Base-by-base conservation (phyloP, 1,140 invertebrate genomes). In the Caenorhabditis elegans region DNA sequence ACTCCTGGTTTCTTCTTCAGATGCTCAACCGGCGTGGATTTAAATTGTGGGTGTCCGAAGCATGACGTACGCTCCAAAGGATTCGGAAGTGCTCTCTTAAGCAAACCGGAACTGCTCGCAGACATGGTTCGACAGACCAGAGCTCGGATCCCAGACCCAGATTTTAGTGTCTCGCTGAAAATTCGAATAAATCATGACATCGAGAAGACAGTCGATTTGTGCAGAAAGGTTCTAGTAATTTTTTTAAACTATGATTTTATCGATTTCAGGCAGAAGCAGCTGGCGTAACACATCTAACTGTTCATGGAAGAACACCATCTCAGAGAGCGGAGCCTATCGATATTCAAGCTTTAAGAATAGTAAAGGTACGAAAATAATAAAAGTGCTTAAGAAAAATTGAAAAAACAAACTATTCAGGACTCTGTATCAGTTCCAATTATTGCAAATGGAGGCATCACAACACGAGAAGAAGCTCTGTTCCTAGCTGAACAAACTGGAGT, bases 41-140 rank as follows among this genome's bases (percentile, higher is more conserved):
- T 98, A 36, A 98, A 98, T 89, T 98, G 96, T 92, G 96, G 96
- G 10, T 98, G 96, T 88, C 96, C 96, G 13, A 96, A 98, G 90
- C 92, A 93, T 90, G 92, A 80, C 36, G 83, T 96, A 0, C 94
- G 95, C 89, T 93, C 94, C 87, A 94, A 95, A 89, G 95, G 95
- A 22, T 95, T 95, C 90, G 96, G 96, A 11, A 94, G 94, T 87
- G 93, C 93, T 84, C 90, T 98, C 80, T 91, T 98, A 10, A 93
- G 92, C 3, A 93, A 95, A 87, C 96, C 96, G 28, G 93, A 98
- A 86, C 81, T 94, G 10, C 93, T 98, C 11, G 93, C 83, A 2
- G 83, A 84, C 43, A 84, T 84, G 46, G 82, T 84, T 26, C 46
- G 76, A 53, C 83, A 84, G 31, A 80, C 81, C 4, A 79, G 83